These are phyloP conservation scores for Apodemia mormo DNA, from an alignment of 2,888 invertebrate species.

Conservation along the genomic window DNA sequence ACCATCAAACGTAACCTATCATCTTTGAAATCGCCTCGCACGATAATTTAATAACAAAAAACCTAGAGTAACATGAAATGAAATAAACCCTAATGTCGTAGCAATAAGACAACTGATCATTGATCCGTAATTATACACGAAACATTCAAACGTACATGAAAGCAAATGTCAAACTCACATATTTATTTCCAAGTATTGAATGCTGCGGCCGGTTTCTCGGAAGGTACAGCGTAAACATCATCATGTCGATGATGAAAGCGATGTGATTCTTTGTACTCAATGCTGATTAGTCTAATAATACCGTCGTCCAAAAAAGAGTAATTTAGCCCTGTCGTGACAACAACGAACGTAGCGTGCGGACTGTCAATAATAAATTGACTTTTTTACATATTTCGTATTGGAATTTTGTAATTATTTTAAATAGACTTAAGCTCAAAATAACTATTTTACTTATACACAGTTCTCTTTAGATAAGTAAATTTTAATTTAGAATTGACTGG, in stretches of 20 bases:
- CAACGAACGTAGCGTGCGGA: conserved; percentile 39
- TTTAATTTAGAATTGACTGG: no score
- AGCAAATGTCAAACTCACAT: conserved; percentile 82
- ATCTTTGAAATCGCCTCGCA: conserved; percentile 81
- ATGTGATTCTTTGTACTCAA: conserved; percentile 77
- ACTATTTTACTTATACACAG: neutral
- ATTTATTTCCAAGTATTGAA: conserved; percentile 82
- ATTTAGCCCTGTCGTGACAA: conserved; percentile 71
- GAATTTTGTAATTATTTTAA: conserved; percentile 35
- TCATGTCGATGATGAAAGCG: conserved; percentile 81
- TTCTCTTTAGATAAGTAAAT: no score
- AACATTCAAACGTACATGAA: conserved; percentile 78
- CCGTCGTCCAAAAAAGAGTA: conserved; percentile 54
- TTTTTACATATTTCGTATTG: conserved; percentile 34
- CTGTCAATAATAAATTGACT: conserved; percentile 38
- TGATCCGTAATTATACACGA: conserved; percentile 69
- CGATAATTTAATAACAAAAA: conserved; percentile 81
- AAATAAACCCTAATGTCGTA: conserved; percentile 58
- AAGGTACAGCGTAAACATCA: conserved; percentile 77
- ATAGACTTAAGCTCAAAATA: neutral
- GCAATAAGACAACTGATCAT: conserved; percentile 51
- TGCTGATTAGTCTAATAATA: conserved; percentile 79
- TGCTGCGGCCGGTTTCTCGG: conserved; percentile 72
- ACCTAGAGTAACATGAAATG: conserved; percentile 52
- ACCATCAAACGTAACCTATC: conserved; percentile 79